Base-by-base conservation (phyloP, 2,797 vertebrate genomes). In the Spinibarbus caldwelli region DNA sequence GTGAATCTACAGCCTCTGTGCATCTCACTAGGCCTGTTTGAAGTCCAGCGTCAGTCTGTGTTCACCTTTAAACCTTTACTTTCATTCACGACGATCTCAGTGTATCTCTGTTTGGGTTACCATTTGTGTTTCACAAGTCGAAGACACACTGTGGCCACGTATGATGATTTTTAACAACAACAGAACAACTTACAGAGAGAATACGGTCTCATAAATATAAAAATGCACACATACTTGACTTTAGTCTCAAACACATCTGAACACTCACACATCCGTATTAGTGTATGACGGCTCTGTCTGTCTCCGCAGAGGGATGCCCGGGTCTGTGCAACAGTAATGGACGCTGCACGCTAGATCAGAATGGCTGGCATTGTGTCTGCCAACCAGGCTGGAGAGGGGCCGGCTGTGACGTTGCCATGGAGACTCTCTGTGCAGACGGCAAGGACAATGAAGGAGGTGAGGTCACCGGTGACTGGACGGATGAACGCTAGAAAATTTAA, bases 391-490 rank as follows among this genome's bases (percentile, higher is more conserved):
- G 98, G 98, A 95, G 98, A 89, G 98, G 98, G 88, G 96, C 96
- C 0, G 98, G 98, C 11, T 99, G 98, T 88, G 98, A 99, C 0
- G 98, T 99, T 79, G 97, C 98, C 93, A 99, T 99, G 98, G 98
- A 99, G 95, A 99, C 97, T 0, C 95, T 98, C 80, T 99, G 98
- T 84, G 94, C 97, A 0, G 98, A 99, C 54, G 95, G 96, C 94
- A 99, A 99, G 92, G 98, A 99, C 95, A 99, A 99, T 0, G 98
- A 99, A 95, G 98, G 97, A 97, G 98, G 98, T 99, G 91, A 93
- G 95, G 88, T 82, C 80, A 70, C 34, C 38, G 17, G 68, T 52
- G 77, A 38, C 38, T 80, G 81, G 77, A 66, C 43, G 36, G 76
- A 66, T 88, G 54, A 70, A 66, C 47, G 41, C 78, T 47, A 72